phyloP scores from a whole-genome alignment of 2,113 vertebrate genomes.

The Hypanus sabinus region DNA sequence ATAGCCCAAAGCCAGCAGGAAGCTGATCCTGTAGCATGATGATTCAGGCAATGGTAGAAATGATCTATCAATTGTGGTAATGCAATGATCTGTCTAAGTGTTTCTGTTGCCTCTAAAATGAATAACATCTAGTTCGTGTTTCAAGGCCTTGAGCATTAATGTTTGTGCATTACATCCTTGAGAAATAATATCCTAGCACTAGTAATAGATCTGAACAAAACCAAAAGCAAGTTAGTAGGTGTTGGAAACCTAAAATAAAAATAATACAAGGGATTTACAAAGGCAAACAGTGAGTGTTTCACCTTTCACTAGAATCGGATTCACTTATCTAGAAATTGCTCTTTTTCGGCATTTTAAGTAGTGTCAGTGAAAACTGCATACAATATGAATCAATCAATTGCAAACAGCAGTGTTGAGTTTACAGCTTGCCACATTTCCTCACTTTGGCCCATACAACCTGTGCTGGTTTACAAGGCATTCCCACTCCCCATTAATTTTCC shows the following conservation, averaged over 20 bases:
- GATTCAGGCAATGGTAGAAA: not conserved
- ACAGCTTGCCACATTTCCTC: too few species aligned
- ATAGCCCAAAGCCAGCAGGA: too few species aligned
- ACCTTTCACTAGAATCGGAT: not conserved
- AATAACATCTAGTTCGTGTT: not conserved
- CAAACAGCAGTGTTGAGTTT: too few species aligned
- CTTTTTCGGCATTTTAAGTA: too few species aligned
- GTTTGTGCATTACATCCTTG: not conserved
- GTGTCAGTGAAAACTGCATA: too few species aligned
- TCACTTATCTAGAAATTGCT: too few species aligned
- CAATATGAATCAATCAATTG: too few species aligned
- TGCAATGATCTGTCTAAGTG: not conserved
- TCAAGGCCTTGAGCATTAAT: not conserved
- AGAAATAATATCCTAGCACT: not conserved
- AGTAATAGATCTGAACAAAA: not conserved
- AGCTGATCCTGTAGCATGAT: too few species aligned
- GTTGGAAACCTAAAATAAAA: not conserved
- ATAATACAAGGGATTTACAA: not conserved
- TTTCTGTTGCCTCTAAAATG: not conserved
- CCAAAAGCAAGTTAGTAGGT: not conserved
- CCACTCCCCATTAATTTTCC: too few species aligned
- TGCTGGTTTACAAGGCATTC: too few species aligned
- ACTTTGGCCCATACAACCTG: too few species aligned
- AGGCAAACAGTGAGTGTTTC: not conserved
- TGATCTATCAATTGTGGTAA: not conserved